Conservation (phyloP, 2,797 vertebrate genomes). For the Chelmon rostratus region DNA sequence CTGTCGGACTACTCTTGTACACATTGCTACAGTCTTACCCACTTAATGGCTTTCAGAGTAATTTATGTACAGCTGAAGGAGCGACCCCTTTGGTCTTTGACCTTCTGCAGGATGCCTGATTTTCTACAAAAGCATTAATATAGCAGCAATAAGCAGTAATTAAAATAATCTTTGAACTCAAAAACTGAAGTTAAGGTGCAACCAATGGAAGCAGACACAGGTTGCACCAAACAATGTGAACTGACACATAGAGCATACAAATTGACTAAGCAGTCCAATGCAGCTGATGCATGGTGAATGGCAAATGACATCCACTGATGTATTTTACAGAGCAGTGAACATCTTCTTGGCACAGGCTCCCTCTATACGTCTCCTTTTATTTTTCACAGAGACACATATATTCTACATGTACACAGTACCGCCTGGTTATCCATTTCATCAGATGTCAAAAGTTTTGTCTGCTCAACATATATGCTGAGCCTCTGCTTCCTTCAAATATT, state of each 20-base stretch:
- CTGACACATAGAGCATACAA: conserved; percentile 38
- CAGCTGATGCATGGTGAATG: conserved; percentile 39
- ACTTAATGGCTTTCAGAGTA: not conserved
- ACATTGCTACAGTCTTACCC: not conserved
- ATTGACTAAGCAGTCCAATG: conserved; percentile 34
- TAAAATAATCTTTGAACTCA: not conserved
- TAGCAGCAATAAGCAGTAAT: not conserved
- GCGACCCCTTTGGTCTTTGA: not conserved
- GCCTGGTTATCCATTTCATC: conserved; percentile 22
- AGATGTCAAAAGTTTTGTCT: conserved; percentile 6
- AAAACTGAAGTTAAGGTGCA: not conserved
- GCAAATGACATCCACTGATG: conserved; percentile 42
- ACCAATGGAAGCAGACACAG: conserved; percentile 18
- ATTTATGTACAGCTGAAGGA: not conserved
- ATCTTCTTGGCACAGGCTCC: conserved; percentile 45
- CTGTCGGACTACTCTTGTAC: not conserved
- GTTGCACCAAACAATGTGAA: conserved; percentile 32
- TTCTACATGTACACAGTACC: not conserved
- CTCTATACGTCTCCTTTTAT: conserved; percentile 27
- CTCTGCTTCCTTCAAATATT: not conserved
- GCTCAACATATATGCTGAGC: not conserved
- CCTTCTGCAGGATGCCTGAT: not conserved
- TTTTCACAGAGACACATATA: conserved; percentile 13
- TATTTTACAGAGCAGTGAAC: conserved; percentile 51
- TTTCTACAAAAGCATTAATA: not conserved